Base-by-base conservation (phyloP, 2,888 invertebrate species). In the Athalia cordata region DNA sequence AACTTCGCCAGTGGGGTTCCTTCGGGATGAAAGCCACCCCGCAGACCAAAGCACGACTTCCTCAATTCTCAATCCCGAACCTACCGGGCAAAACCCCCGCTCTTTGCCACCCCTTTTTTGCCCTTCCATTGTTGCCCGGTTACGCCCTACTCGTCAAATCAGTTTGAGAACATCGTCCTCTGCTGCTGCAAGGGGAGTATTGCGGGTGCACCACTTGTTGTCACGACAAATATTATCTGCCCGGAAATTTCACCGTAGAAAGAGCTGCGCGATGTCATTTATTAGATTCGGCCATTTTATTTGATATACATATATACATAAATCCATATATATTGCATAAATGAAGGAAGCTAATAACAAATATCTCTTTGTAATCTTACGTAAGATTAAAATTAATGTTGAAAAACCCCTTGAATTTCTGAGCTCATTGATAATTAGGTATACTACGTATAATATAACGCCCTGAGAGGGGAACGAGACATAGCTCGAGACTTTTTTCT, bases 11-110 rank as follows among this genome's bases (percentile, higher is more conserved):
- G 45, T 57, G 72, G 50, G 47, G 9, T 9, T 6, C 55, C 55
- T 0, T 43, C 50, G 1, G 29, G 68, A 68, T 29, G 43, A 68
- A 50, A 68, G 68, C 52, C 9, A 68, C 9, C 68, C 68, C 43
- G 43, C 43, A 9, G 68, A 55, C 68, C 43, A 55, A 29, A 29
- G 29, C 55, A 55, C 47, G 52, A 68, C 72, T 57, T 72, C 59
- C 47, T n/a, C 45, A 72, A 62, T 72, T 55, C 55, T n/a, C n/a
- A 8, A 11, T n/a, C n/a, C 55, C 9, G 9, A n/a, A n/a, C 55
- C 55, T 8, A 55, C 55, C 55, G 55, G n/a, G 9, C 55, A n/a
- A 55, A 11, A n/a, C 55, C 29, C 29, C 29, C 29, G n/a, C 29
- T 29, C 29, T 29, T 29, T 29, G 29, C 29, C 29, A 29, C 29